Evolutionary conservation across 2,797 vertebrate species (phyloP).

Genomic region (Tragopan temminckii): DNA sequence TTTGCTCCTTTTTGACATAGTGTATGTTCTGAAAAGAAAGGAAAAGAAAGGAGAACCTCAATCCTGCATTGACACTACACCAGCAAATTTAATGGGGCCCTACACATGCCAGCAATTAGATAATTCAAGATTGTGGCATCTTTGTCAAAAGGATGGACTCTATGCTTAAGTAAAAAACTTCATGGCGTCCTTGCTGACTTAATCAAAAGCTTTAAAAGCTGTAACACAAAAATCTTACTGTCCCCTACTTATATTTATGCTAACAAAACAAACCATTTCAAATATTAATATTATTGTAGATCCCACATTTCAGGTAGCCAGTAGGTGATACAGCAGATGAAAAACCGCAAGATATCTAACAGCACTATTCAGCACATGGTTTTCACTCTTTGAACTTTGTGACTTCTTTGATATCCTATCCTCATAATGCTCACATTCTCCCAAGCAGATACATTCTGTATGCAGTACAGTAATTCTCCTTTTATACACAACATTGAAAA

Average conservation of each 20-base stretch:
- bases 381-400: conserved; percentile 57
- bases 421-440: conserved; percentile 54
- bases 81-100: neutral
- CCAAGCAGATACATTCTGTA: conserved; percentile 43
- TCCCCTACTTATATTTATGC: neutral
- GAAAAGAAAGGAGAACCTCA: neutral
- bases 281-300: neutral
- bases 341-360: neutral
- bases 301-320: neutral
- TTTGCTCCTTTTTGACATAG: neutral
- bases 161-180: neutral
- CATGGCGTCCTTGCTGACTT: neutral
- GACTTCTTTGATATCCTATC: conserved; percentile 61
- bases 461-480: conserved; percentile 53
- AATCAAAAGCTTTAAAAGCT: conserved; percentile 2
- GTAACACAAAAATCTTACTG: neutral
- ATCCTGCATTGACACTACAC: neutral
- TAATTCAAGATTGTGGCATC: neutral
- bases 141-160: neutral
- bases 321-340: neutral
- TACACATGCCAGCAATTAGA: neutral
- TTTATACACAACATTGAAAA: conserved; percentile 59
- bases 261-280: conserved; percentile 3
- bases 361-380: conserved; percentile 15
- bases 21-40: neutral